Base-by-base conservation (phyloP, 2,888 invertebrate genomes). In the Pseudoips prasinana region DNA sequence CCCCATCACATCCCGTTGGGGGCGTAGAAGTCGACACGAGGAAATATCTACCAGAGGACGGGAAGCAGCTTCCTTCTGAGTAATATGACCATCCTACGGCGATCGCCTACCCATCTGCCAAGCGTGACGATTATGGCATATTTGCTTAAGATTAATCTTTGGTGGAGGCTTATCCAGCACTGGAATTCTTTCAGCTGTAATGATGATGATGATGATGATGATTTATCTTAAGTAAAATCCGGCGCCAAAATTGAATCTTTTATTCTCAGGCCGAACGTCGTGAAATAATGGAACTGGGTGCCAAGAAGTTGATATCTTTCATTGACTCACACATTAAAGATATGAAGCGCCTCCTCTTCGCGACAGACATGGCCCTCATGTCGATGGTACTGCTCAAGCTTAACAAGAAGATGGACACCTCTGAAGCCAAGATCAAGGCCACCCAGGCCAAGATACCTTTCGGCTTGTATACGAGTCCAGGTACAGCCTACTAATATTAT, bases 391-490 rank as follows among this genome's bases (percentile, higher is more conserved):
- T 83, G 9, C 51, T 87, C 7, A 88, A 87, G 24, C 47, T 86
- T 1, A 86, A 86, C 44, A 88, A 87, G 58, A 88, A 86, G 37
- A 87, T 88, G 88, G 88, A 87, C 46, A 81, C 85, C 0, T 84
- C 86, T 0, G 88, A 87, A 33, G 72, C 80, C 0, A 88, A 86
- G 44, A 87, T 87, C 26, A 79, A 73, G 33, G 65, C 74, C 0
- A 83, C 86, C 0, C 82, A 86, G 20, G 87, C 87, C 1, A 86
- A 85, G 51, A 86, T 88, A 43, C 88, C 88, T 0, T 88, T 87
- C 25, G 88, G 88, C 8, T 41, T 88, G 22, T 88, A 88, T 18
- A 75, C 80, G 0, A 88, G 88, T 36, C 88, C 88, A 1, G 87
- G 87, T 85, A n/a, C n/a, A n/a, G n/a, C n/a, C n/a, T n/a, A n/a